These are phyloP conservation scores for Galerucella nymphaeae DNA, from an alignment of 2,888 invertebrate genomes.

Conservation along the genomic window DNA sequence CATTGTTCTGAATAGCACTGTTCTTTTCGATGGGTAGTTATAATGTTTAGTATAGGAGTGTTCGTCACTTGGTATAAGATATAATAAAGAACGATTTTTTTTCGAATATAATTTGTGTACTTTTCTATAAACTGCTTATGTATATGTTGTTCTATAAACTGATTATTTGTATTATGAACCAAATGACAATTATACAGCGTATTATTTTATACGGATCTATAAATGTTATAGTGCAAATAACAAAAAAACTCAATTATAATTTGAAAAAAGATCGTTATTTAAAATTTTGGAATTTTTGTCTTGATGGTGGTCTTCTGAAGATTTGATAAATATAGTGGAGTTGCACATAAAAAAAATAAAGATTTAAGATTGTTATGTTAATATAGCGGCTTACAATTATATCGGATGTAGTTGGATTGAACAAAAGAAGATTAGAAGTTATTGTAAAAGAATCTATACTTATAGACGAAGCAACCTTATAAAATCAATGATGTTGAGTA, in stretches of 20 bases:
- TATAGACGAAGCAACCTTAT: constrained; percentile 9
- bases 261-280: constrained; percentile 1
- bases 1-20: constrained; percentile 6
- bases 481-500: background rate
- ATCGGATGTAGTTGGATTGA: constrained; percentile 44
- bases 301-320: constrained; percentile 38
- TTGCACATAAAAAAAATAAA: constrained; percentile 40
- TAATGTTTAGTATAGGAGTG: constrained; percentile 23
- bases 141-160: no score
- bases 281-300: constrained; percentile 27
- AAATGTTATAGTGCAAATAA: background rate
- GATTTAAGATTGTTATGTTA: constrained; percentile 40
- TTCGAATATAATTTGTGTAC: background rate
- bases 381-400: constrained; percentile 45
- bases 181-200: no score
- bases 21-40: constrained; percentile 24
- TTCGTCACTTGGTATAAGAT: constrained; percentile 25
- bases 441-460: constrained; percentile 32
- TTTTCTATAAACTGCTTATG: no score
- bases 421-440: constrained; percentile 32
- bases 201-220: background rate
- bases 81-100: constrained; percentile 13
- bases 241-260: background rate
- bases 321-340: constrained; percentile 40
- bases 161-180: no score